Percentiles rank a stretch among this genome's conserved stretches.
These are phyloP conservation scores for Holcopasites calliopsidis DNA, from an alignment of 1,140 invertebrate genomes.

Conservation along the genomic window DNA sequence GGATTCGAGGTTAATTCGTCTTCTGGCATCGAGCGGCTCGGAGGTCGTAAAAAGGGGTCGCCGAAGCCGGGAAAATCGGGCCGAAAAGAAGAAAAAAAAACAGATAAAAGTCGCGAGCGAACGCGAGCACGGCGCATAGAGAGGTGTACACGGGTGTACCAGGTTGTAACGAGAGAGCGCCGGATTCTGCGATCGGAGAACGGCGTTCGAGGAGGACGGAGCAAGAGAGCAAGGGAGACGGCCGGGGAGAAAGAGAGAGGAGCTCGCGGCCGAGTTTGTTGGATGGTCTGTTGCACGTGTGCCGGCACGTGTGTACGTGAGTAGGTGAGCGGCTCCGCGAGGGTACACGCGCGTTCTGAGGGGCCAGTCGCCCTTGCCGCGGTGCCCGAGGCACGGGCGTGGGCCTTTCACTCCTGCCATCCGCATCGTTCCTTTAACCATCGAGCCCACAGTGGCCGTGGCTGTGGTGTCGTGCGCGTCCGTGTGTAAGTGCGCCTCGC, in stretches of 20 bases:
- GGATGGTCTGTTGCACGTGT: constrained; percentile 62
- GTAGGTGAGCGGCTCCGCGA: constrained; percentile 19
- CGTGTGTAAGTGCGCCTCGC: constrained; percentile 31
- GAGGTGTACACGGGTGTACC: too few species aligned
- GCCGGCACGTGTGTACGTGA: constrained; percentile 24
- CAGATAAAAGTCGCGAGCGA: background rate
- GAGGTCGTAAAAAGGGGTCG: background rate
- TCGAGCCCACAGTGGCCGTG: constrained; percentile 38
- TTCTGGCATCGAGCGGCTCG: background rate
- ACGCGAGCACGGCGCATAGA: background rate
- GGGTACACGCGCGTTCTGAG: constrained; percentile 59
- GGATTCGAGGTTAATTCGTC: constrained; percentile 25
- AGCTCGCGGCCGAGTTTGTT: constrained; percentile 54
- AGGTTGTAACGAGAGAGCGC: constrained; percentile 45
- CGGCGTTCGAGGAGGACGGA: constrained; percentile 23
- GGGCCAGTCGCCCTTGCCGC: constrained; percentile 79
- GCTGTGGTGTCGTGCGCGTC: background rate
- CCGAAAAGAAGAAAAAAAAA: constrained; percentile 7
- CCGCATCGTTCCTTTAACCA: constrained; percentile 70
- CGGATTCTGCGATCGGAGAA: constrained; percentile 50
- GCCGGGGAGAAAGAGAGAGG: constrained; percentile 8
- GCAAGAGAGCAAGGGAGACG: constrained; percentile 25
- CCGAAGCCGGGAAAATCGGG: background rate
- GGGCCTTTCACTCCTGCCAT: constrained; percentile 80
- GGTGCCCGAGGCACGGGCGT: constrained; percentile 79